Conservation (phyloP, 2,113 vertebrate species). For the Amblyornis subalaris region DNA sequence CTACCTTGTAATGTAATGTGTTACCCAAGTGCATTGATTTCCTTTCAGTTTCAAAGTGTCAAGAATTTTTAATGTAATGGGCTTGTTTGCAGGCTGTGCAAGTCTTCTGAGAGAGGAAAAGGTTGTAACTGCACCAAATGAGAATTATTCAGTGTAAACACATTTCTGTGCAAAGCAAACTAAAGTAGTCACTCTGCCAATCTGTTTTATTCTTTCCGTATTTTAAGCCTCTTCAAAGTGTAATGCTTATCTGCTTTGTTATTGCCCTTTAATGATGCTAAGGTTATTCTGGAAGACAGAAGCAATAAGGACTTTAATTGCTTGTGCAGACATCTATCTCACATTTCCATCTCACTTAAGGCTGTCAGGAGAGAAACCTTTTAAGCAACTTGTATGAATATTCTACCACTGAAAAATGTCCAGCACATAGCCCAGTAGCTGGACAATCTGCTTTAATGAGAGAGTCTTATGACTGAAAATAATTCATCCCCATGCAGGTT, state of each 20-base stretch:
- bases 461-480: neutral
- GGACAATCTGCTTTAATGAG: neutral
- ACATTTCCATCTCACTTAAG: neutral
- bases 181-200: conserved; percentile 25
- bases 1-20: neutral
- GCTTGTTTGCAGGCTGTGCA: conserved; percentile 5
- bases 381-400: neutral
- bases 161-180: conserved; percentile 49
- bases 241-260: conserved; percentile 21
- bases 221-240: conserved; percentile 21
- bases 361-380: neutral
- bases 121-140: neutral
- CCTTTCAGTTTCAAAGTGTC: neutral
- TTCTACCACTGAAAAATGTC: neutral
- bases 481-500: neutral
- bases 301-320: neutral
- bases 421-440: neutral
- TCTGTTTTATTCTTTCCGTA: neutral
- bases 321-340: neutral
- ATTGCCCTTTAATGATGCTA: conserved; percentile 6
- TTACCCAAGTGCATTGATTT: conserved; percentile 17
- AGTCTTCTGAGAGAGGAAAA: neutral
- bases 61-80: neutral
- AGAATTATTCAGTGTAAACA: conserved; percentile 12
- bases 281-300: conserved; percentile 34